A percentile compares a stretch with the other conserved stretches of the same genome.
These are phyloP conservation scores for Falco naumanni DNA, from an alignment of 2,797 vertebrate species.

Conservation along the genomic window DNA sequence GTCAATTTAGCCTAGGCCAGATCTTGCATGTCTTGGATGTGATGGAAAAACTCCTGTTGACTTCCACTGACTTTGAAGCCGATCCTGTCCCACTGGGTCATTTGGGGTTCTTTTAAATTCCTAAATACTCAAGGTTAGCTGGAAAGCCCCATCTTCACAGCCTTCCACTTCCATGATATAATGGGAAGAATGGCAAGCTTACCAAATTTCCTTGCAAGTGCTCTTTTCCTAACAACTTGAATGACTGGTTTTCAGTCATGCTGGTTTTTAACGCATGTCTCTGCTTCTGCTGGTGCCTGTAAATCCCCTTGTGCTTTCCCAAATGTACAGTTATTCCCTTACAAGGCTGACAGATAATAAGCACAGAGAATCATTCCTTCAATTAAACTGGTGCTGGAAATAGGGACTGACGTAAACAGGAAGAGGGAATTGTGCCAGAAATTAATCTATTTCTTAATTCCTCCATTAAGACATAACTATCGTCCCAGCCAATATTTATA, in stretches of 20 bases:
- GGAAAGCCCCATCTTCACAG: neutral
- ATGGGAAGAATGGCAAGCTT: neutral
- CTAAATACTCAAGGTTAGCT: neutral
- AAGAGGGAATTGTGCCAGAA: neutral
- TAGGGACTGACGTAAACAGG: neutral
- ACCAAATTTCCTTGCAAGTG: neutral
- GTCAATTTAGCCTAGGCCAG: neutral
- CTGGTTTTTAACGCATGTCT: neutral
- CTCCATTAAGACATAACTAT: neutral
- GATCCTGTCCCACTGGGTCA: neutral
- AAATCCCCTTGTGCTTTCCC: neutral
- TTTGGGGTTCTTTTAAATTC: neutral
- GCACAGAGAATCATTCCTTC: neutral
- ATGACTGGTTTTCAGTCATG: neutral
- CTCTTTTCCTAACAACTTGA: neutral
- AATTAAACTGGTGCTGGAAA: conserved; percentile 1
- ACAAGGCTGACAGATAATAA: neutral
- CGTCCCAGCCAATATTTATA: neutral
- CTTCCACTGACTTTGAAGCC: neutral
- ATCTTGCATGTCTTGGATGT: fast-evolving
- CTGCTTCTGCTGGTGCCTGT: neutral
- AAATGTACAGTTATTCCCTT: neutral
- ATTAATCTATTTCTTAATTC: conserved; percentile 22
- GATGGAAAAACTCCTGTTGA: neutral
- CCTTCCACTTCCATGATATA: neutral